Percentiles rank a stretch among this genome's conserved stretches.
Conservation (phyloP, 2,113 vertebrate genomes). For the Hemiscyllium ocellatum region DNA sequence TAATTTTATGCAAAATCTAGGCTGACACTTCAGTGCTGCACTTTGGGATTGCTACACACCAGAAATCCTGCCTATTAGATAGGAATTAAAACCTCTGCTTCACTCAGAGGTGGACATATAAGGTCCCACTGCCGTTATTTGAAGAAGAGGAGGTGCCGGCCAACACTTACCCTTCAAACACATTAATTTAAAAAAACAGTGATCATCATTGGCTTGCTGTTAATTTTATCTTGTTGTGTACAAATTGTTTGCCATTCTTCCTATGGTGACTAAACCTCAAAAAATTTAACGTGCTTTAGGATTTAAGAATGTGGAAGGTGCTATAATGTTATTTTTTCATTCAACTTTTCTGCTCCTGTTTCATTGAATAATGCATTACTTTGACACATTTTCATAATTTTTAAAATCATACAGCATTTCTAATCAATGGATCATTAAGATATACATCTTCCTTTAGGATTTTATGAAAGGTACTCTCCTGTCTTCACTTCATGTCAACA, state of each 20-base stretch:
- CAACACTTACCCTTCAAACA: background rate
- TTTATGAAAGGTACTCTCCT: background rate
- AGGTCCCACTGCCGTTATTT: too few species aligned
- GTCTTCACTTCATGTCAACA: background rate
- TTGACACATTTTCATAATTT: background rate
- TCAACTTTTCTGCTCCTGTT: background rate
- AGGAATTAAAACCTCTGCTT: too few species aligned
- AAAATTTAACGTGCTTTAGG: background rate
- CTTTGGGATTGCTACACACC: too few species aligned
- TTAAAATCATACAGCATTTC: background rate
- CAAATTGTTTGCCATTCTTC: background rate
- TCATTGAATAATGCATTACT: background rate
- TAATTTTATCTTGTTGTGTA: background rate
- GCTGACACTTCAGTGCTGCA: too few species aligned
- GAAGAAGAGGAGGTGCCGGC: background rate
- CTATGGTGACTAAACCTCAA: background rate
- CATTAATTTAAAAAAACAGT: too few species aligned
- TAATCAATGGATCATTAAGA: background rate
- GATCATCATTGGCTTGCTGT: background rate
- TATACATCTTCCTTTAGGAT: background rate
- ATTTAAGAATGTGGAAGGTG: background rate
- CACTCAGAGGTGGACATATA: too few species aligned
- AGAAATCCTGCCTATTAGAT: too few species aligned
- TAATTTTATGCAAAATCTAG: background rate
- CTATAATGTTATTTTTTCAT: background rate